Base-by-base conservation (phyloP, 1,140 invertebrate genomes). In the Dreissena rostriformis region DNA sequence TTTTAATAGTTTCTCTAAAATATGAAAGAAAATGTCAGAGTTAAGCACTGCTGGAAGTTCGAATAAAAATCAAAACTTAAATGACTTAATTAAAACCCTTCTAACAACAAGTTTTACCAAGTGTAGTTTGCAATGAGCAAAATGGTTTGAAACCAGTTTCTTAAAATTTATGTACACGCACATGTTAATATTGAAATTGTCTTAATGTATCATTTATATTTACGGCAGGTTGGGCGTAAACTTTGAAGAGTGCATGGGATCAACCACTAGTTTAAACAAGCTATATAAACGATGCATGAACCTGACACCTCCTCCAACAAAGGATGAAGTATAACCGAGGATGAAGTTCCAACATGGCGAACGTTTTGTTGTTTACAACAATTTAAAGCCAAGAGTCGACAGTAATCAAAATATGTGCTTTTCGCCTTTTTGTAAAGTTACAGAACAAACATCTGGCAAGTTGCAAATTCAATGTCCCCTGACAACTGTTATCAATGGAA, bases 381-480 rank as follows among this genome's bases (percentile, higher is more conserved):
- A 68, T 57, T 15, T 70, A 51, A 55, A 19, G 17, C n/a, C 15
- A 29, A 71, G 14, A 39, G 26, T 71, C 7, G 10, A 71, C 24
- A 53, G 15, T n/a, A 49, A 55, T 24, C 19, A 39, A 77, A 53
- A 74, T 52, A 61, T 53, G 10, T 49, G n/a, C 51, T 28, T 66
- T 74, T 57, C 79, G 17, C 57, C 49, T 24, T 61, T 61, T 66
- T 66, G 68, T 15, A 39, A 53, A 68, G 49, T 68, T 19, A 53
- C 19, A 22, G 26, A n/a, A 68, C 24, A 67, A 12, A 67, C 22
- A 11, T 65, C 17, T 53, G 22, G 19, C 28, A 10, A 17, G 1
- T 76, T 82, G 19, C 52, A 15, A 0, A 65, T 82, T 65, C 49
- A 28, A 26, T 82, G 55, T 66, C 28, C 57, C 52, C 19, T 63